Evolutionary conservation across 2,888 invertebrate genomes (phyloP).

Genomic region (Epinotia bilunana): DNA sequence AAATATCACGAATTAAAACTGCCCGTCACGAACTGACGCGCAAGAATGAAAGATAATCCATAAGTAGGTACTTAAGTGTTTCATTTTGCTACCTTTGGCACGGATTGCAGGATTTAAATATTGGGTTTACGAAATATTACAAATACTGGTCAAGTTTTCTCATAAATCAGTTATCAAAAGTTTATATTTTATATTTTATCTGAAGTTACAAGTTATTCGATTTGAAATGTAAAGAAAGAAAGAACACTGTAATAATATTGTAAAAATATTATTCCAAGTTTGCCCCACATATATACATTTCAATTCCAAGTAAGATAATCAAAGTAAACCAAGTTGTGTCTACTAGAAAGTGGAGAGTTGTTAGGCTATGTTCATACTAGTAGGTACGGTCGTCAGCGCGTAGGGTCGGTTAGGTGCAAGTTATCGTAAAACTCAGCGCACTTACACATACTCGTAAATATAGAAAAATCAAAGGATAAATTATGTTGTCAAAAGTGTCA

Average conservation of each 20-base stretch:
- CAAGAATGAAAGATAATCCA: too few relatives aligned
- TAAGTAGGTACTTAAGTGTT: too few relatives aligned
- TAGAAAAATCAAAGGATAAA: too few relatives aligned
- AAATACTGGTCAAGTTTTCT: conserved; percentile 7
- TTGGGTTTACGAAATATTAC: conserved; percentile 3
- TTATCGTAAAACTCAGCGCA: too few relatives aligned
- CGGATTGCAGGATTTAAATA: neutral
- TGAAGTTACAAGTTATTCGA: neutral
- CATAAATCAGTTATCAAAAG: neutral
- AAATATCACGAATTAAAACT: too few relatives aligned
- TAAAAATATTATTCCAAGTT: conserved; percentile 25
- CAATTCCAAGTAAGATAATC: conserved; percentile 9
- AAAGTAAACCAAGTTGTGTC: conserved; percentile 6
- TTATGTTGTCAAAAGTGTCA: too few relatives aligned
- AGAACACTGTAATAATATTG: conserved; percentile 15
- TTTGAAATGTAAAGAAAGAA: conserved; percentile 1
- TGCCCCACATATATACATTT: neutral
- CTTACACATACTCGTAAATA: too few relatives aligned
- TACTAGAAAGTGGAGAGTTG: neutral
- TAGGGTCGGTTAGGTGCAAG: too few relatives aligned
- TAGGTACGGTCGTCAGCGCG: neutral
- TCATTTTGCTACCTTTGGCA: too few relatives aligned
- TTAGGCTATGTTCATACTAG: neutral
- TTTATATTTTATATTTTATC: neutral
- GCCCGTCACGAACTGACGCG: too few relatives aligned